Conservation (phyloP, 2,113 vertebrate genomes). For the Gymnobelideus leadbeateri region DNA sequence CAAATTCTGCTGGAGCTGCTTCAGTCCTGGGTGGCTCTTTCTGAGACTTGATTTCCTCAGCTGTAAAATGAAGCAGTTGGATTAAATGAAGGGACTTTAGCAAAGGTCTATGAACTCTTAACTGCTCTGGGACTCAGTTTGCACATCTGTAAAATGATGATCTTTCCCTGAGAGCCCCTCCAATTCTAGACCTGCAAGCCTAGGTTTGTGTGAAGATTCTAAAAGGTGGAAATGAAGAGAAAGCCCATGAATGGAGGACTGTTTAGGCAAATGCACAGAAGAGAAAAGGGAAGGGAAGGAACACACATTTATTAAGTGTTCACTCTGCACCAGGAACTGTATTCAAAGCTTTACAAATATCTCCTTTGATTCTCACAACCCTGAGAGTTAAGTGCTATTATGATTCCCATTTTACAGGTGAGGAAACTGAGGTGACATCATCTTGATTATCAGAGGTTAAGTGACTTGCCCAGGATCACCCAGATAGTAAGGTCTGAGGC, state of each 20-base stretch:
- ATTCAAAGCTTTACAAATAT: neutral
- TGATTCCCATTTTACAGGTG: conserved; percentile 13
- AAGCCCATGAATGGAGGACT: neutral
- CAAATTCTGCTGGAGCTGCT: neutral
- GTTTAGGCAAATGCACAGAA: neutral
- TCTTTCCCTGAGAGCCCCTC: accelerated
- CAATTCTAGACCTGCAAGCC: neutral
- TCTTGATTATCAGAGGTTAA: neutral
- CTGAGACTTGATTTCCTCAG: conserved; percentile 1
- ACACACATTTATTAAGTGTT: neutral
- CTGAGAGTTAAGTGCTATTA: neutral
- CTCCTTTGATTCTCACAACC: neutral
- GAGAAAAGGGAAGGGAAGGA: neutral
- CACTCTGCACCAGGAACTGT: neutral
- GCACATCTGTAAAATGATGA: neutral
- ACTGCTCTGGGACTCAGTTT: neutral
- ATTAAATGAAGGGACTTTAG: neutral
- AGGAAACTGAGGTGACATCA: neutral
- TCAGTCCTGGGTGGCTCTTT: neutral
- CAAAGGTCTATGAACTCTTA: neutral
- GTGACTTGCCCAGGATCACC: neutral
- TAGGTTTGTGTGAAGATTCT: neutral
- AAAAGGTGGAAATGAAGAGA: neutral
- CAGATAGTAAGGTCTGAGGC: neutral
- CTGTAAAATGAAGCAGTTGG: neutral